phyloP scores from a whole-genome alignment of 2,113 vertebrate genomes.

The Entomyzon cyanotis region DNA sequence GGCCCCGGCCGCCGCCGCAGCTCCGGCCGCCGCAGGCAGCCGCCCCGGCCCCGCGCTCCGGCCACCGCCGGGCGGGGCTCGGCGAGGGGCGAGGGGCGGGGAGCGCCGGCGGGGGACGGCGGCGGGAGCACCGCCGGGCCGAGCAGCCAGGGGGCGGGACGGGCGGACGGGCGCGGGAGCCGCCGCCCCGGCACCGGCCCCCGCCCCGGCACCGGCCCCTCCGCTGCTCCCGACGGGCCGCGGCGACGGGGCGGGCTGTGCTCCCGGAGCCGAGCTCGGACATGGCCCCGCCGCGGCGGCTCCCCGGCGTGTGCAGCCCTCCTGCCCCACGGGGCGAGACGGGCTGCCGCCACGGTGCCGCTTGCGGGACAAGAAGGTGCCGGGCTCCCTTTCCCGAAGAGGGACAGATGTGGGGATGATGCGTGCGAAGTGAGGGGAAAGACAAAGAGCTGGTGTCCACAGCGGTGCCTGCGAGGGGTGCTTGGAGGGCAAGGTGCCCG shows the following conservation, averaged over 20 bases:
- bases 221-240: background rate
- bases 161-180: too few species aligned
- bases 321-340: background rate
- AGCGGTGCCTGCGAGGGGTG: background rate
- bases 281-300: fast-evolving
- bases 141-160: too few species aligned
- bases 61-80: too few species aligned
- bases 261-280: background rate
- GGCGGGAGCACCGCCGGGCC: too few species aligned
- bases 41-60: too few species aligned
- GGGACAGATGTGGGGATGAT: background rate
- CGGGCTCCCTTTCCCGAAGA: background rate
- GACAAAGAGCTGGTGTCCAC: background rate
- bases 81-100: too few species aligned
- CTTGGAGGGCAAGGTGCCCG: background rate
- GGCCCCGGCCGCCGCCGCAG: too few species aligned
- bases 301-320: background rate
- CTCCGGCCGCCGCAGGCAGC: too few species aligned
- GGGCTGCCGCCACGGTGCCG: fast-evolving
- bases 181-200: background rate
- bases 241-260: background rate
- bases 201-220: background rate
- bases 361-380: fast-evolving
- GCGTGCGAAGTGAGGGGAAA: background rate
- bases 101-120: too few species aligned